Conservation (phyloP, 2,113 vertebrate genomes). For the Podarcis muralis region DNA sequence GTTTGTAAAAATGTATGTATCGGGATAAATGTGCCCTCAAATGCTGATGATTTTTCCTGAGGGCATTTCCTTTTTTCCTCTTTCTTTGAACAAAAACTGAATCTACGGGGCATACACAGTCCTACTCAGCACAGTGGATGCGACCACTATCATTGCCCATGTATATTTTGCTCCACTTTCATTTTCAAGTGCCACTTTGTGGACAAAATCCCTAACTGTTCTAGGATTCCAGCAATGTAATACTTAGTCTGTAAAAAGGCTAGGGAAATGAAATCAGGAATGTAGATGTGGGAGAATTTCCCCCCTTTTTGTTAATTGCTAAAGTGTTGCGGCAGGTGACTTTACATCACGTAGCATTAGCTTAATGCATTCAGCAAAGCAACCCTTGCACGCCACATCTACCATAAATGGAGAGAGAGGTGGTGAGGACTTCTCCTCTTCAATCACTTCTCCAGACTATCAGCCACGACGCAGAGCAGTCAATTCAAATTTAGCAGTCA, state of each 20-base stretch:
- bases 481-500: slow-evolving; percentile 76
- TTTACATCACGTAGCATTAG: slow-evolving; percentile 64
- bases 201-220: no score
- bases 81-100: no score
- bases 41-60: no score
- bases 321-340: slow-evolving; percentile 58
- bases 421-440: slow-evolving; percentile 56
- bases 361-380: slow-evolving; percentile 49
- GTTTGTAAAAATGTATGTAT: no score
- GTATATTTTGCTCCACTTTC: not conserved
- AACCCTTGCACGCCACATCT: slow-evolving; percentile 43
- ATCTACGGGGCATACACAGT: not conserved
- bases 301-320: slow-evolving; percentile 66
- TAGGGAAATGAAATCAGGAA: not conserved
- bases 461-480: slow-evolving; percentile 65
- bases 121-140: not conserved
- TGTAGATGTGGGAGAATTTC: slow-evolving; percentile 61
- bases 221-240: no score
- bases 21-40: no score
- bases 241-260: not conserved
- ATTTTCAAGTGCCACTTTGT: not conserved
- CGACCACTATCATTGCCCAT: not conserved
- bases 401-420: not conserved
- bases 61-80: no score
- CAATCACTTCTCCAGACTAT: slow-evolving; percentile 60